phyloP scores from a whole-genome alignment of 2,888 invertebrate genomes.

The Subacronicta megacephala region DNA sequence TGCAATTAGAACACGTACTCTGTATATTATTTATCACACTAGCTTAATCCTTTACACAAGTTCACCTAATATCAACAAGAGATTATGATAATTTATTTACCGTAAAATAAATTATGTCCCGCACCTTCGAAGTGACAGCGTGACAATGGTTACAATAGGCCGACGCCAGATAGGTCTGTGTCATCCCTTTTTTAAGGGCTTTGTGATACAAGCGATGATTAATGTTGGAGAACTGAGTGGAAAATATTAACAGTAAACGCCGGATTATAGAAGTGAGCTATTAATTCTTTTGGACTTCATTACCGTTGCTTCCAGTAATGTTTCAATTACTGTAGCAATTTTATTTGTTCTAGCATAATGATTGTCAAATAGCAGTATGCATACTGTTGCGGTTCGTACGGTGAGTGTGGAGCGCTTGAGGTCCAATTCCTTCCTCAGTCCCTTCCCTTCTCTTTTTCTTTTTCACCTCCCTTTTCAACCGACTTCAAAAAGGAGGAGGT shows the following conservation, averaged over 20 bases:
- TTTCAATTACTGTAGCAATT: constrained; percentile 3
- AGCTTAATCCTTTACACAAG: constrained; percentile 35
- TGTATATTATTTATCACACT: constrained; percentile 24
- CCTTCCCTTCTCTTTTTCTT: too few relatives aligned
- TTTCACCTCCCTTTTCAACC: too few relatives aligned
- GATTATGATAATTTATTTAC: constrained; percentile 62
- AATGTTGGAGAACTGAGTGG: constrained; percentile 55
- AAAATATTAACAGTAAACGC: constrained; percentile 54
- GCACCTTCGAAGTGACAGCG: constrained; percentile 54
- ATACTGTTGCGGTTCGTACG: too few relatives aligned
- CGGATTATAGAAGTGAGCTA: constrained; percentile 40
- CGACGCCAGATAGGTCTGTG: constrained; percentile 57
- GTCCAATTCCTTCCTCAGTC: too few relatives aligned
- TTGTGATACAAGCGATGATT: constrained; percentile 60
- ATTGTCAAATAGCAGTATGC: too few relatives aligned
- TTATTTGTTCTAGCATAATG: background rate
- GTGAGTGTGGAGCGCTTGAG: too few relatives aligned
- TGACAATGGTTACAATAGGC: constrained; percentile 58
- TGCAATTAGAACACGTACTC: constrained; percentile 5
- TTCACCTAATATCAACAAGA: constrained; percentile 48
- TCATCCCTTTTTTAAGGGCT: constrained; percentile 65
- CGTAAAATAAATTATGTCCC: constrained; percentile 55
- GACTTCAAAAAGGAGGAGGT: too few relatives aligned
- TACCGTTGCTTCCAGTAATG: constrained; percentile 12
- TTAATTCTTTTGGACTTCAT: constrained; percentile 38